Evolutionary conservation across 2,113 vertebrate species (phyloP).

Genomic region (Oryzias celebensis): DNA sequence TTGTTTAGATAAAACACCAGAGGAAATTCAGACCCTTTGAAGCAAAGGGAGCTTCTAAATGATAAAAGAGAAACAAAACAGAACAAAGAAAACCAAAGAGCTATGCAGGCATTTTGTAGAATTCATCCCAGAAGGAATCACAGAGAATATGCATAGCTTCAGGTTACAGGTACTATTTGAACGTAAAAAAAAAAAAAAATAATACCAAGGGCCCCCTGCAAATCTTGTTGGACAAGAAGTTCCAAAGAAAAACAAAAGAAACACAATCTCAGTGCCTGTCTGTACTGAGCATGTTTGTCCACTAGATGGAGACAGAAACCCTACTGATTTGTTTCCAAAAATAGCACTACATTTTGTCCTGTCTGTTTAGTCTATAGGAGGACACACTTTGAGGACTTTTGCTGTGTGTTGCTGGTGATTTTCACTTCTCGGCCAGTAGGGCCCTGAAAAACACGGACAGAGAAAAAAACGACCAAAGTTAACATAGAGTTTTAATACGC

Average conservation of each 20-base stretch:
- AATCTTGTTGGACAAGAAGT: constrained; percentile 8
- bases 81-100: too few species aligned
- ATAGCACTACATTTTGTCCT: constrained; percentile 34
- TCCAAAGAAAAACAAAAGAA: not conserved
- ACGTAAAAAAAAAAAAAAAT: not conserved
- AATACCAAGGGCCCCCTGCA: not conserved
- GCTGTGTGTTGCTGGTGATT: constrained; percentile 74
- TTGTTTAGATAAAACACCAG: too few species aligned
- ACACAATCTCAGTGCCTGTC: not conserved
- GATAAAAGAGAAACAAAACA: too few species aligned
- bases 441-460: constrained; percentile 48
- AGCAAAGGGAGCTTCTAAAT: too few species aligned
- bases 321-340: constrained; percentile 2
- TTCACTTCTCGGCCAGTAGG: constrained; percentile 72
- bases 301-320: constrained; percentile 54
- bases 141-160: constrained; percentile 5
- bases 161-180: constrained; percentile 13
- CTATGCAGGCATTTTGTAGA: not conserved
- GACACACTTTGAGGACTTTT: constrained; percentile 77
- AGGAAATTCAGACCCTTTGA: too few species aligned
- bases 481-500: not conserved
- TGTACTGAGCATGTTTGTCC: constrained; percentile 16
- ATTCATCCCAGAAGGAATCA: not conserved
- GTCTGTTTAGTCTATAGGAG: constrained; percentile 65
- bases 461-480: not conserved